These are phyloP conservation scores for Sinocyclocheilus maitianheensis DNA, from an alignment of 2,113 vertebrate species.

Conservation along the genomic window DNA sequence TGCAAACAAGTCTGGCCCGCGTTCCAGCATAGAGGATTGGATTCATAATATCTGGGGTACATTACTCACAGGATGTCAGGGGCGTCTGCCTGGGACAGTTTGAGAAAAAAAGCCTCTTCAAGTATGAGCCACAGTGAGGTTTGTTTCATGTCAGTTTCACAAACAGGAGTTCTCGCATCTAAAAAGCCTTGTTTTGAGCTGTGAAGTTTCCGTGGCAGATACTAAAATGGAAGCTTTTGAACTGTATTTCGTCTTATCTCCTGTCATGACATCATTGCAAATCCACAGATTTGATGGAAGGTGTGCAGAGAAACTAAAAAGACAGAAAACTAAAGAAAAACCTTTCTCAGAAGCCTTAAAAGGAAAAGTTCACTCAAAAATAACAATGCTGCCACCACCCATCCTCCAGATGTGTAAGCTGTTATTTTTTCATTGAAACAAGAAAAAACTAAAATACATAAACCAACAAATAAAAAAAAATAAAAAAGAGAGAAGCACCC, in stretches of 20 bases:
- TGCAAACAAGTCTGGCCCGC: constrained; percentile 12
- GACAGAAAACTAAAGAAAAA: too few relatives aligned
- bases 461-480: not conserved
- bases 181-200: not conserved
- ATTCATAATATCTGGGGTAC: constrained; percentile 9
- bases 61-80: constrained; percentile 19
- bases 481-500: not conserved
- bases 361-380: not conserved
- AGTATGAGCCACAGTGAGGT: not conserved
- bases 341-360: constrained; percentile 6
- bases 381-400: not conserved
- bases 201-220: not conserved
- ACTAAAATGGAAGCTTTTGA: constrained; percentile 8
- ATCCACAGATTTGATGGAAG: not conserved
- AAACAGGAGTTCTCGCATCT: not conserved
- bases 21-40: not conserved
- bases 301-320: not conserved
- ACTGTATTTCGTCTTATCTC: not conserved
- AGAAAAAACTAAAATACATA: not conserved
- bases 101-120: not conserved
- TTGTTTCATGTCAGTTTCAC: not conserved
- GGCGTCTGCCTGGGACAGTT: not conserved
- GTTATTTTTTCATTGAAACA: not conserved
- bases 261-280: not conserved
- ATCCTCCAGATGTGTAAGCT: not conserved